Conservation (phyloP, 2,888 invertebrate species). For the Leucania comma region DNA sequence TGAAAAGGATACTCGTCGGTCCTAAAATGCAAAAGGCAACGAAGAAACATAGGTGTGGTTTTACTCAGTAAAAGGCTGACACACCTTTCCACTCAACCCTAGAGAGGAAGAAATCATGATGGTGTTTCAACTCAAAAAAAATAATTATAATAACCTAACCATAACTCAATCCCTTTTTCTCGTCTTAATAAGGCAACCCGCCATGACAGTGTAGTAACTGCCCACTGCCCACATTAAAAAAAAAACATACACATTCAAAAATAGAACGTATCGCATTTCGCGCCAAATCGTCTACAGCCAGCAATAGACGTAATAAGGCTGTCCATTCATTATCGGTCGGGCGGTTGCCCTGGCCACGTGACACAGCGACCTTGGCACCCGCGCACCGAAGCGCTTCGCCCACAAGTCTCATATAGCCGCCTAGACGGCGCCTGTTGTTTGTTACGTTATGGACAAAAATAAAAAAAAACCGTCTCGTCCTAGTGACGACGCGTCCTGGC, state of each 20-base stretch:
- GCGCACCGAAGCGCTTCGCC: conserved; percentile 57
- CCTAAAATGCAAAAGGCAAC: no score
- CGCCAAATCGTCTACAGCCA: conserved; percentile 60
- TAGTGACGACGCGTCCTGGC: conserved; percentile 43
- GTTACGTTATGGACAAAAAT: conserved; percentile 56
- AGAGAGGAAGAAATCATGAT: no score
- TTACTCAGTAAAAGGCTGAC: no score
- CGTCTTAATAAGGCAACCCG: background rate
- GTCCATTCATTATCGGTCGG: conserved; percentile 61
- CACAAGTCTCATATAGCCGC: conserved; percentile 65
- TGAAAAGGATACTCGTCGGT: no score
- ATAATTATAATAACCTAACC: no score
- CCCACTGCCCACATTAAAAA: background rate
- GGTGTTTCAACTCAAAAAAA: no score
- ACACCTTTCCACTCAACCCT: no score
- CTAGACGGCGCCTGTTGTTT: conserved; percentile 70
- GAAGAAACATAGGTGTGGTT: no score
- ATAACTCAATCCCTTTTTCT: background rate
- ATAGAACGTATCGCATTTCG: conserved; percentile 45
- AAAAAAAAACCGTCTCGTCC: conserved; percentile 58
- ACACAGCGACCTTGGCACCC: conserved; percentile 63
- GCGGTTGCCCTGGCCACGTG: conserved; percentile 56
- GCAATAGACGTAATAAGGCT: conserved; percentile 53
- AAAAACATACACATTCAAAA: conserved; percentile 33
- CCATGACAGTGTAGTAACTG: background rate